phyloP scores from a whole-genome alignment of 1,140 invertebrate genomes.

The Cardiocondyla obscurior region DNA sequence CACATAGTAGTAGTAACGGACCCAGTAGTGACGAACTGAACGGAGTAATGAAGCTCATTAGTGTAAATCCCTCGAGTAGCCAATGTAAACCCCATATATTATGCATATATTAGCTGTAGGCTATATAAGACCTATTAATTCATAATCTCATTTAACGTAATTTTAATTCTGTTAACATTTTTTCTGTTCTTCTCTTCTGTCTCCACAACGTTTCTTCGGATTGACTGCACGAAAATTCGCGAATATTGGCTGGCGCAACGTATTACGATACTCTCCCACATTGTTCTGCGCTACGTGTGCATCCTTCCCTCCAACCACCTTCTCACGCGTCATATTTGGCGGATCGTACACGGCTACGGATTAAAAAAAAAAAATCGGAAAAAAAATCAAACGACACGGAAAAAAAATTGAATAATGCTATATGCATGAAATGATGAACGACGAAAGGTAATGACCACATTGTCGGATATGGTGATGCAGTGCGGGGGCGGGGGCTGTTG shows the following conservation, averaged over 20 bases:
- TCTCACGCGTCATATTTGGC: conserved; percentile 31
- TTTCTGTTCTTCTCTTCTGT: conserved; percentile 51
- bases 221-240: conserved; percentile 54
- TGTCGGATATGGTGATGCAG: conserved; percentile 84
- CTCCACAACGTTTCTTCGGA: conserved; percentile 50
- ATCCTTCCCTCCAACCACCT: conserved; percentile 21
- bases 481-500: conserved; percentile 89
- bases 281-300: conserved; percentile 45
- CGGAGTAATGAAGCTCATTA: conserved; percentile 6
- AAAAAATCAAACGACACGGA: conserved; percentile 22
- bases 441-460: conserved; percentile 81
- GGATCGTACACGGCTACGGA: conserved; percentile 25
- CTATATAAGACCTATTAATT: conserved; percentile 31
- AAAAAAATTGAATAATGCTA: conserved; percentile 42
- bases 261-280: conserved; percentile 48
- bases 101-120: conserved; percentile 25
- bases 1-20: conserved; percentile 8
- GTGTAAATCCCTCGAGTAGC: neutral
- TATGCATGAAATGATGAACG: conserved; percentile 53
- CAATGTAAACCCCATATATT: conserved; percentile 18
- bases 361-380: conserved; percentile 28
- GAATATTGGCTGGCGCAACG: conserved; percentile 35
- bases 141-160: conserved; percentile 48
- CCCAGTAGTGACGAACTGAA: conserved; percentile 7
- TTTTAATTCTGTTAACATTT: conserved; percentile 52